Evolutionary conservation across 2,797 vertebrate genomes (phyloP), one percentile per base, ranked within the genome.

Genomic region (Microctenopoma stevenorrisi): DNA sequence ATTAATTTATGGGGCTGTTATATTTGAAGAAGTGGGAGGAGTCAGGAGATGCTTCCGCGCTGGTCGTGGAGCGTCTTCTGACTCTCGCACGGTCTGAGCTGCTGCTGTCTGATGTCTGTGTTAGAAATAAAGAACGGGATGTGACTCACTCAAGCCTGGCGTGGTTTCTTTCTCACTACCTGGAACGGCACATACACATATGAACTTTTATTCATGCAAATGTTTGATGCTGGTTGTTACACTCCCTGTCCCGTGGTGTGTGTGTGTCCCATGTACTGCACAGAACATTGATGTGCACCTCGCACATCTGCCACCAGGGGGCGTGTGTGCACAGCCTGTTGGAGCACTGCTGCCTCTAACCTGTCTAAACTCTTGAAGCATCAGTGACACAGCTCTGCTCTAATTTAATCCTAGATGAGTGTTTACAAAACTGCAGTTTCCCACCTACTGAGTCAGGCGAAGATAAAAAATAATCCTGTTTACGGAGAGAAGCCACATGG

Each of bases 31-130:
- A 50, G 76, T 33, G 35, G 59, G 22, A 54, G 33, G 72, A 28
- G 16, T 60, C 33, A 33, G 33, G 5, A 10, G 87, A 83, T 61
- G 82, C 82, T 82, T 66, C 83, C 84, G 80, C 83, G 95, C 95
- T 94, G 95, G 95, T 86, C 94, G 87, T 86, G 87, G 90, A 73
- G 88, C 91, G 67, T 22, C 72, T 46, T 68, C 72, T 33, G 35
- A 35, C 56, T 1, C 12, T 38, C 4, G 4, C 1, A 42, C 67
- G 48, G 60, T 74, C 57, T 54, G 64, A 49, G 25, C 30, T 33
- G 30, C 30, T 33, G 30, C 7, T 33, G 30, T 33, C 30, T 14
- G 30, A 33, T 64, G 65, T 64, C 55, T 68, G 51, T 79, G 52
- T 53, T 18, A 65, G 30, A 71, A 88, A 89, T 87, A 86, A 85